Conservation (phyloP, 1,140 invertebrate species). For the Pachyrhynchus sulphureomaculatus region DNA sequence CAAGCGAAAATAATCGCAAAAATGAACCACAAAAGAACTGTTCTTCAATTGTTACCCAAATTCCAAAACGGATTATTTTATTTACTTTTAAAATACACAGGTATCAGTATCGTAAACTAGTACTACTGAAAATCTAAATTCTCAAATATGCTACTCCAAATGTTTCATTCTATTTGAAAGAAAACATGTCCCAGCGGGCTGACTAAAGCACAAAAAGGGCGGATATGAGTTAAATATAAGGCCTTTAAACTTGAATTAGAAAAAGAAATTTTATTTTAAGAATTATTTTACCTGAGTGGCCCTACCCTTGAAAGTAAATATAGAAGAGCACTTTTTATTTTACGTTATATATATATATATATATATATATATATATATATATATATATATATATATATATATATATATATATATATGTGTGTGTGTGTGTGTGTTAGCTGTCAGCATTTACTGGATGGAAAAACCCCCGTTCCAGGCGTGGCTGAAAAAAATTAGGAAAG, state of each 20-base stretch:
- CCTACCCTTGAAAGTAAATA: not conserved
- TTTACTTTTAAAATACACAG: not conserved
- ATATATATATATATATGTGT: too few relatives aligned
- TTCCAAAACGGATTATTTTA: conserved; percentile 15
- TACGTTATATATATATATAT: too few relatives aligned
- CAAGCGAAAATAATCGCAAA: not conserved
- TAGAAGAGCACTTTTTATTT: too few relatives aligned
- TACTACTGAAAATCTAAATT: conserved; percentile 12
- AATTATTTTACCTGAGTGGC: conserved; percentile 16
- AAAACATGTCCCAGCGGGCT: conserved; percentile 5
- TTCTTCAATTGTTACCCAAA: not conserved
- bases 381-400: too few relatives aligned
- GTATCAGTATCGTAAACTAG: not conserved
- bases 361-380: too few relatives aligned
- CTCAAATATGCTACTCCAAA: conserved; percentile 14
- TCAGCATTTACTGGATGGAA: too few relatives aligned
- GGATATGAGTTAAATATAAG: conserved; percentile 18
- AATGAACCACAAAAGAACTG: not conserved
- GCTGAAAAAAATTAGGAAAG: too few relatives aligned
- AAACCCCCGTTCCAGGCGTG: too few relatives aligned
- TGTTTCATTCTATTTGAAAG: conserved; percentile 14
- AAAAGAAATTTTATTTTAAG: not conserved
- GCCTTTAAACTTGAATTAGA: not conserved
- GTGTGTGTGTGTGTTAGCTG: too few relatives aligned
- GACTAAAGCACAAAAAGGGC: conserved; percentile 9